Evolutionary conservation across 1,140 invertebrate species (phyloP), one percentile per base, ranked within the genome.

Genomic region (Platorchestia sp.): DNA sequence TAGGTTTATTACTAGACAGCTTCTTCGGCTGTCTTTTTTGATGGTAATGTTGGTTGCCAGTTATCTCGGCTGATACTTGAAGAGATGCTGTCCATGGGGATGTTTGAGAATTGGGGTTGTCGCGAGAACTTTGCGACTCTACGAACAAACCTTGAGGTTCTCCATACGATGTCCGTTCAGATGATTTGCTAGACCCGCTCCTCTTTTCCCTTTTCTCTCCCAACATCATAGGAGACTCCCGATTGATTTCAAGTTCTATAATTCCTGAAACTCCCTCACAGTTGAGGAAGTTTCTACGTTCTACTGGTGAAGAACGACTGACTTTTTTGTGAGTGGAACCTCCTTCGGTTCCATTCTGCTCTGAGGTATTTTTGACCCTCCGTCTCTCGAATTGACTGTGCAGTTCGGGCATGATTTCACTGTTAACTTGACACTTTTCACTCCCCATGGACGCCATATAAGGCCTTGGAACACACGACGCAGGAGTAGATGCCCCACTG

Each of bases 401-500:
- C 7, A 75, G 27, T 19, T 36, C 59, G 1, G 59, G 59, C 27
- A 75, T 3, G 59, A 75, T 75, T 75, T 75, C 59, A 75, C 14
- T 75, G 59, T 75, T 75, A 10, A 75, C 27, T 19, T 10, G 87
- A 89, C 41, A 89, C 36, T 93, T 93, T 47, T 47, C 91, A 10
- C 7, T 40, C 10, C 16, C 19, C 36, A 47, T 10, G 3, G 45
- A 44, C 45, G 45, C 19, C 43, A 47, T 45, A 40, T 93, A 93
- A 6, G 91, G 91, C 45, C 91, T 44, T 3, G 91, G 91, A 41
- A 22, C 91, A 19, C 44, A 93, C 40, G 91, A 93, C 19, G 89
- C 41, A 0, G 95, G 95, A 5, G 95, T 86, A 43, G 44, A 45
- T n/a, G 95, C 43, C 45, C 89, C 45, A 45, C 95, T 95, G 14